Base-by-base conservation (phyloP, 2,113 vertebrate species). In the Vulpes ferrilata region DNA sequence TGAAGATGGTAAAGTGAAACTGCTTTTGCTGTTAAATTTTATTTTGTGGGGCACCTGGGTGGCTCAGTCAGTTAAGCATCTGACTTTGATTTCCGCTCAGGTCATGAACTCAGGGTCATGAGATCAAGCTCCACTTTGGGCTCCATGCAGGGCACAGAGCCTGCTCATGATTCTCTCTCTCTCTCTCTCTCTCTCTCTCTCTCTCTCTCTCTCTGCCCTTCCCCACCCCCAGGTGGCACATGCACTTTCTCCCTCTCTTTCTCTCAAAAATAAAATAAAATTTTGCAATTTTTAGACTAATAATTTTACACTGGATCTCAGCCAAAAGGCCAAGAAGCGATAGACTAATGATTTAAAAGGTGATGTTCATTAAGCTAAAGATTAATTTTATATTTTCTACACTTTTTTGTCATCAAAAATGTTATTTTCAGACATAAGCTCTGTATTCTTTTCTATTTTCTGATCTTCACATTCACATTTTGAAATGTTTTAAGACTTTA, bases 1-100 rank as follows among this genome's bases (percentile, higher is more conserved):
- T 99, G 98, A 97, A 32, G 55, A 76, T 71, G 98, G 67, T 98
- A 93, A 98, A 95, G 27, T 97, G 12, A 96, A 90, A 6, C 8
- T 92, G 1, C 51, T 96, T 48, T 96, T 94, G n/a, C 43, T 90
- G 48, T 81, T 65, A 89, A 82, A 25, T 76, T 62, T 95, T 90
- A 32, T 79, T 65, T 43, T 73, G 1, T 1, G 32, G 65, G 32
- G 15, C 7, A 4, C 32, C 32, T 69, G 16, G 67, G 67, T 69
- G 67, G n/a, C 67, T 69, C 32, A 69, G 32, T n/a, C 67, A 69
- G 32, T 35, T 69, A n/a, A 69, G 32, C 32, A 69, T 69, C 17
- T 17, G 4, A 20, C 67, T 69, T 69, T 19, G 67, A 35, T 69
- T 69, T 69, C 67, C n/a, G 67, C 67, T 69, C 32, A 69, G 17